Percentiles rank a stretch among this genome's conserved stretches.
phyloP scores from a whole-genome alignment of 2,113 vertebrate genomes.

The Ramphastos sulfuratus region DNA sequence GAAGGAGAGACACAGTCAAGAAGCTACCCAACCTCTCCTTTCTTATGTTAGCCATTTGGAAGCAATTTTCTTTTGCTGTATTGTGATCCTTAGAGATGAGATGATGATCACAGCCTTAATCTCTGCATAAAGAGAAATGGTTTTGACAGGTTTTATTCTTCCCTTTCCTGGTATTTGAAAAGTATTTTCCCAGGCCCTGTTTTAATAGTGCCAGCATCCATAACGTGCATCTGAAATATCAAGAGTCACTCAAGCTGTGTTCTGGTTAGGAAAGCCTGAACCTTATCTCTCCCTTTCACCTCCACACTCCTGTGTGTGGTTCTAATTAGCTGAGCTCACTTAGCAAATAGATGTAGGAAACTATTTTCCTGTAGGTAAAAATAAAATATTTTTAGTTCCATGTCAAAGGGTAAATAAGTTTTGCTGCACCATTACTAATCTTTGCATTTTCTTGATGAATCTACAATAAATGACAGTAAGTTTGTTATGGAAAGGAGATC shows the following conservation, averaged over 20 bases:
- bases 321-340: neutral
- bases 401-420: neutral
- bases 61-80: constrained; percentile 22
- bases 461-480: neutral
- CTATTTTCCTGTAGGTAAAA: neutral
- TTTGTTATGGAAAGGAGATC: neutral
- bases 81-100: neutral
- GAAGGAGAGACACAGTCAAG: constrained; percentile 5
- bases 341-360: neutral
- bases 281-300: neutral
- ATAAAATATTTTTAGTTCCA: neutral
- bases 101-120: neutral
- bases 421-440: neutral
- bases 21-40: neutral
- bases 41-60: neutral
- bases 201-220: neutral
- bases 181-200: neutral
- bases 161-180: neutral
- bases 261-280: neutral
- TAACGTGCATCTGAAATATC: neutral
- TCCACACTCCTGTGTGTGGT: neutral
- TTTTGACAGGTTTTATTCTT: rapidly evolving
- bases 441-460: neutral
- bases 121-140: neutral
- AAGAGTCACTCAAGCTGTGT: neutral